phyloP scores from a whole-genome alignment of 2,888 invertebrate species.

The Ectemnius lituratus region DNA sequence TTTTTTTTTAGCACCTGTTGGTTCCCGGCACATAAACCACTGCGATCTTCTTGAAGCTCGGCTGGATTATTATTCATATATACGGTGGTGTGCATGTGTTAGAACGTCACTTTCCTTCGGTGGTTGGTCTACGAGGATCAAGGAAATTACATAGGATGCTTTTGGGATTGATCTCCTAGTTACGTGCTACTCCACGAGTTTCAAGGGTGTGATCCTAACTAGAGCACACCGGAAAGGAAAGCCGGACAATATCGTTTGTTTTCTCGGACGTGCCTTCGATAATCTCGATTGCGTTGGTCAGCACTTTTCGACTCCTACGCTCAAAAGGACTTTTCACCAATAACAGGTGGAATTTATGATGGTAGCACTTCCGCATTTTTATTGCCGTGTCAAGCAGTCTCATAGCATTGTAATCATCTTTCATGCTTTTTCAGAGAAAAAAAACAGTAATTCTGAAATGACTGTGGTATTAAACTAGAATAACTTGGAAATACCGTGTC shows the following conservation, averaged over 20 bases:
- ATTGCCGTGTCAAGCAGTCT: too few relatives aligned
- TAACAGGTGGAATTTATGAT: too few relatives aligned
- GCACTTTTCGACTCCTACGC: background rate
- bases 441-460: too few relatives aligned
- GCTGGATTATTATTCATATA: background rate
- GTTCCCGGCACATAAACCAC: background rate
- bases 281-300: background rate
- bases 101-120: background rate
- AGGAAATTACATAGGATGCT: slow-evolving; percentile 7
- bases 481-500: background rate
- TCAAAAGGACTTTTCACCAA: too few relatives aligned
- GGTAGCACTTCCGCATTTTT: too few relatives aligned
- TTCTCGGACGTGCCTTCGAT: background rate
- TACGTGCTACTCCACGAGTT: background rate
- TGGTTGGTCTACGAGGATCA: background rate
- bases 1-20: background rate
- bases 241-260: slow-evolving; percentile 7
- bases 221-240: background rate
- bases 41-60: background rate
- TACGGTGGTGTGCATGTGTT: background rate
- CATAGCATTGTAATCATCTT: too few relatives aligned
- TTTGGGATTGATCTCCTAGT: slow-evolving; percentile 4
- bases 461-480: too few relatives aligned
- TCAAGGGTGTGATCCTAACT: background rate
- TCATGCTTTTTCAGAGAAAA: too few relatives aligned